phyloP scores from a whole-genome alignment of 2,888 invertebrate genomes.

The Pediacus dermestoides region DNA sequence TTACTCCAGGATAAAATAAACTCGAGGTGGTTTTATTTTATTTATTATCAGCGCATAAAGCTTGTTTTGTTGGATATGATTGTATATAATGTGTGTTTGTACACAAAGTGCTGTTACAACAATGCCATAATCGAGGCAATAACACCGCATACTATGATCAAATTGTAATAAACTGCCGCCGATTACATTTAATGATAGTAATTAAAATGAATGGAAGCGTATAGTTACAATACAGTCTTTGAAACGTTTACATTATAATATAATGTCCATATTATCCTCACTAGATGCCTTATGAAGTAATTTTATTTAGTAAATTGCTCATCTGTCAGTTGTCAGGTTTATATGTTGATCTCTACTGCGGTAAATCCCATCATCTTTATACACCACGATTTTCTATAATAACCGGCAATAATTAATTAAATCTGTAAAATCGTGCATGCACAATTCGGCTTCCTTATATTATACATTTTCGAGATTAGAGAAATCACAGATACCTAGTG shows the following conservation, averaged over 20 bases:
- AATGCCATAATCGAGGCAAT: too few relatives aligned
- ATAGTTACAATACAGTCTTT: slow-evolving; percentile 13
- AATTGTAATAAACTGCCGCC: slow-evolving; percentile 26
- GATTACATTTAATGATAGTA: slow-evolving; percentile 28
- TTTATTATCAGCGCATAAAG: too few relatives aligned
- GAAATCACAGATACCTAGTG: too few relatives aligned
- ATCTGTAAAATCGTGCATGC: slow-evolving; percentile 5
- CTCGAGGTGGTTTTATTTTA: too few relatives aligned
- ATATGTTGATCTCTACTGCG: slow-evolving; percentile 9
- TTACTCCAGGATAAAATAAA: slow-evolving; percentile 13
- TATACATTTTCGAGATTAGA: too few relatives aligned
- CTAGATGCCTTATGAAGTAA: background rate
- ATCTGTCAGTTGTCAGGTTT: slow-evolving; percentile 5
- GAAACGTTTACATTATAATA: slow-evolving; percentile 13
- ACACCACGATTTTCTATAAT: slow-evolving; percentile 10
- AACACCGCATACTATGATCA: slow-evolving; percentile 21
- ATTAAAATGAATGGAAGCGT: slow-evolving; percentile 26
- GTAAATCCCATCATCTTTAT: slow-evolving; percentile 11
- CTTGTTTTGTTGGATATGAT: too few relatives aligned
- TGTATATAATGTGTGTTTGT: too few relatives aligned
- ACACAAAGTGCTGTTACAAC: too few relatives aligned
- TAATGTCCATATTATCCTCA: too few relatives aligned
- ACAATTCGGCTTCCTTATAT: too few relatives aligned
- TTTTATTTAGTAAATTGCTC: slow-evolving; percentile 11
- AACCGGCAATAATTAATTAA: slow-evolving; percentile 13